Evolutionary conservation across 1,140 invertebrate species (phyloP), one percentile per base, ranked within the genome.

Genomic region (Patella vulgata): DNA sequence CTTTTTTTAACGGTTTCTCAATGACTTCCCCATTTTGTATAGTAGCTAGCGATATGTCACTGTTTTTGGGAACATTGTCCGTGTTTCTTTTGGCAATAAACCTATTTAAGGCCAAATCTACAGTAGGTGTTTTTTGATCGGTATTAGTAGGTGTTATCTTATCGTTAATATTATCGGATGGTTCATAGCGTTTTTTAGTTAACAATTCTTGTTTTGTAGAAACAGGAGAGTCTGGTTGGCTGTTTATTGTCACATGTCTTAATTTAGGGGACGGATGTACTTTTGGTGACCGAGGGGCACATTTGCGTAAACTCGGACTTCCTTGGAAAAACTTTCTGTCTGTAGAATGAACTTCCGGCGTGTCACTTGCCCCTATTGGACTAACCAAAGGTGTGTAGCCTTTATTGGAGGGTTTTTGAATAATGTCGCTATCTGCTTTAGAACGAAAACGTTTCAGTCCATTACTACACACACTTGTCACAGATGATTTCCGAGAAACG

Each of bases 281-380:
- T 70, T 75, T 79, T 46, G 77, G 74, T 33, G 77, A 79, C 56
- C 73, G 54, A 27, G 69, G 70, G 2, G 60, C 50, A 60, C 71
- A 69, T 33, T 64, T 59, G 52, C 63, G 68, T 17, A 70, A 44
- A 40, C 70, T 59, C 19, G 77, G 74, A 68, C 76, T 78, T 52
- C 71, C 67, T 58, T 64, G 73, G 48, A 79, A 76, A 44, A 77
- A 67, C 69, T 68, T 72, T 33, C 59, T 33, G 39, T 70, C 65
- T 21, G 66, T 61, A 39, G 47, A 39, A 25, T 48, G 54, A 52
- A 67, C 70, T 12, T 66, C 71, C 19, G 59, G 46, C 14, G 63
- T 42, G 11, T 47, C 39, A 52, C 71, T 64, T 40, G 40, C 43
- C 58, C 60, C 62, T 54, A 66, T 59, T 52, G 66, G 69, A 66